Evolutionary conservation across 53 echinoderm and acorn worm genomes (phyloP).

Genomic region (Holothuria scabra): DNA sequence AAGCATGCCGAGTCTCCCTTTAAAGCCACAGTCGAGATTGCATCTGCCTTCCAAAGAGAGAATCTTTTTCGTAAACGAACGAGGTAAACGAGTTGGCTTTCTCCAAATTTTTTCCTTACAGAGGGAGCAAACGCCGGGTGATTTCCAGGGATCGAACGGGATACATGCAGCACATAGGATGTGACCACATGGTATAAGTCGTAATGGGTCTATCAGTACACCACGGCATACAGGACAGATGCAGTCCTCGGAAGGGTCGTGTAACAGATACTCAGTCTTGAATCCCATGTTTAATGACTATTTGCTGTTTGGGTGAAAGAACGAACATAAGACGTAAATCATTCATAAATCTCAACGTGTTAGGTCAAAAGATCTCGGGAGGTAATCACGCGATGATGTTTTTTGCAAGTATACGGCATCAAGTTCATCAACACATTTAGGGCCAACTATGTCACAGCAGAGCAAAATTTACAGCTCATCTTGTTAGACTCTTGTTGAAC

Average conservation of each 20-base stretch:
- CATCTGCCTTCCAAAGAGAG: constrained; percentile 47
- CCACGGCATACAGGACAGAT: constrained; percentile 62
- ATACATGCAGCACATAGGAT: constrained; percentile 56
- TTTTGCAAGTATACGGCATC: too few species aligned
- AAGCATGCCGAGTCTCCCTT: constrained; percentile 40
- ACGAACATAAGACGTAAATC: too few species aligned
- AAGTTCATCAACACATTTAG: too few species aligned
- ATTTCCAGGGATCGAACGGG: background rate
- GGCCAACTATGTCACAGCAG: too few species aligned
- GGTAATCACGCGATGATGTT: too few species aligned
- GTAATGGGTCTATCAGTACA: constrained; percentile 58
- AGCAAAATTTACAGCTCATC: too few species aligned
- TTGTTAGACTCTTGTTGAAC: too few species aligned
- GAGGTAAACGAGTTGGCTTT: background rate
- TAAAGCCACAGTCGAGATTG: constrained; percentile 57
- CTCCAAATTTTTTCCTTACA: background rate
- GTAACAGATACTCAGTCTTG: constrained; percentile 51
- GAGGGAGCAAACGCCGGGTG: background rate
- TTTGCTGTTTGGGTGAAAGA: too few species aligned
- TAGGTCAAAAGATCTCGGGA: too few species aligned
- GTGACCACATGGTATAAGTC: constrained; percentile 59
- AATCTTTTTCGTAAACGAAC: constrained; percentile 13
- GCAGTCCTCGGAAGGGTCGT: constrained; percentile 42
- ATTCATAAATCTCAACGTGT: too few species aligned
- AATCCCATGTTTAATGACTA: constrained; percentile 49